A percentile compares a stretch with the other conserved stretches of the same genome.
These are phyloP conservation scores for human (Homo sapiens) DNA, from an alignment of 2,113 vertebrate species.

Conservation along the genomic window GRCh38 chr6:14667001-14667500, in stretches of 20 bases:
- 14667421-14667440: neutral
- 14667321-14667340: too few relatives aligned
- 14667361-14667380: neutral
- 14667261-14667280: neutral
- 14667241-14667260: neutral
- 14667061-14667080: neutral
- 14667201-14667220: neutral
- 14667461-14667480: neutral
- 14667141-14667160: neutral
- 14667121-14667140: neutral
- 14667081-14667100: neutral
- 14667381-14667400: too few relatives aligned
- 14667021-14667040: neutral
- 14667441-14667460: neutral
- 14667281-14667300: neutral
- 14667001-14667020: neutral
- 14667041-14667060: neutral
- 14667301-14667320: neutral
- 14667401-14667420: neutral
- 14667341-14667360: neutral
- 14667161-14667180: too few relatives aligned
- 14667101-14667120: neutral
- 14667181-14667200: neutral
- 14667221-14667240: neutral
- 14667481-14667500: neutral